phyloP scores from a whole-genome alignment of 1,140 invertebrate genomes.

The Cyclina sinensis region DNA sequence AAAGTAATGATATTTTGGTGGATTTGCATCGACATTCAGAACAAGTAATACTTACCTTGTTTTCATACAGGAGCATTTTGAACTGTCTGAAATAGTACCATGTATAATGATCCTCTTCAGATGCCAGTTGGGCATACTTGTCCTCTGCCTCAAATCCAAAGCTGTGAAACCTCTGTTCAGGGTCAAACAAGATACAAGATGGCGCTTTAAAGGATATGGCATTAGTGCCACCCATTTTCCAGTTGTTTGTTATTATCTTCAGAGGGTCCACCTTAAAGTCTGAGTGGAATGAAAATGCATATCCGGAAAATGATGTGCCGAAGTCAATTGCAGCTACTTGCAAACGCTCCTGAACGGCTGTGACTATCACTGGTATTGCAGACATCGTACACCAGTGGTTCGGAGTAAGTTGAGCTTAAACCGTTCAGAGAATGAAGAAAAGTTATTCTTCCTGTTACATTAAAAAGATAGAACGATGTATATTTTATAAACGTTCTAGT shows the following conservation, averaged over 20 bases:
- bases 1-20: neutral
- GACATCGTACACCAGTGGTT: no score
- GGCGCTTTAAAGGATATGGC: slow-evolving; percentile 8
- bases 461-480: no score
- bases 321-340: slow-evolving; percentile 75
- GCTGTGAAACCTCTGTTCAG: slow-evolving; percentile 25
- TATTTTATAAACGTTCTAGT: no score
- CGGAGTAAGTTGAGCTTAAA: no score
- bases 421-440: no score
- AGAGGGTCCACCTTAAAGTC: slow-evolving; percentile 67
- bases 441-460: no score
- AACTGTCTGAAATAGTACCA: slow-evolving; percentile 72
- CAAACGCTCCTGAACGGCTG: slow-evolving; percentile 25
- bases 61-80: slow-evolving; percentile 71
- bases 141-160: slow-evolving; percentile 70
- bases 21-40: neutral
- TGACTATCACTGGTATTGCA: neutral
- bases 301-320: slow-evolving; percentile 75
- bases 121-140: slow-evolving; percentile 63
- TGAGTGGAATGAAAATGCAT: slow-evolving; percentile 73
- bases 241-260: slow-evolving; percentile 70
- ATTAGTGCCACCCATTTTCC: slow-evolving; percentile 9
- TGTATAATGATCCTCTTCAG: slow-evolving; percentile 31
- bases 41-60: slow-evolving; percentile 56
- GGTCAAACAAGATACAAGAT: slow-evolving; percentile 48